These are phyloP conservation scores for Casuarius casuarius DNA, from an alignment of 2,113 vertebrate species.

Conservation along the genomic window DNA sequence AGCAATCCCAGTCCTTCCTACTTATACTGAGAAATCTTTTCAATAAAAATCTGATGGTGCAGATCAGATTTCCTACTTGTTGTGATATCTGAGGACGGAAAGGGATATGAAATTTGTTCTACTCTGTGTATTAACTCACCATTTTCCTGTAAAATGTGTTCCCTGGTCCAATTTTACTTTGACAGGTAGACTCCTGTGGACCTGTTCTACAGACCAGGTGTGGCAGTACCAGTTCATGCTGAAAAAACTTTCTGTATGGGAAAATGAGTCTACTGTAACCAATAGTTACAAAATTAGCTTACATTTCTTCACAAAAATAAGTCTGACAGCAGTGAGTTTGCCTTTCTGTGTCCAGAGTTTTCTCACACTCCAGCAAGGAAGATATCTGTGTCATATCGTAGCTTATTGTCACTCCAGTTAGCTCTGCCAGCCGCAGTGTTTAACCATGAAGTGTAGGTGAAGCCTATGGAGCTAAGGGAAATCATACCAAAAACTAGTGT, in stretches of 20 bases:
- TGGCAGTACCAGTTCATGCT: background rate
- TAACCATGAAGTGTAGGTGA: background rate
- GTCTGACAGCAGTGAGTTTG: background rate
- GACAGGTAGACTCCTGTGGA: background rate
- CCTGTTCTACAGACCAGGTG: background rate
- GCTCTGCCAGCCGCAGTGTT: background rate
- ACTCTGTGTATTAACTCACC: background rate
- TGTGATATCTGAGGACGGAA: background rate
- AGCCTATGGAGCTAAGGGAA: background rate
- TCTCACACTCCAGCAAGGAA: background rate
- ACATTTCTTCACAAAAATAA: background rate
- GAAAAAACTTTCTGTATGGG: background rate
- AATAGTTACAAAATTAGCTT: background rate
- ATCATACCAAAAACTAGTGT: background rate
- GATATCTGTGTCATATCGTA: background rate
- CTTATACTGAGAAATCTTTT: background rate
- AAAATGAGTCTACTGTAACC: background rate
- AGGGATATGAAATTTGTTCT: background rate
- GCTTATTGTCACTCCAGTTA: background rate
- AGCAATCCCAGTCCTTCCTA: background rate
- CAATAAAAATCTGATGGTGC: background rate
- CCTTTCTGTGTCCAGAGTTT: background rate
- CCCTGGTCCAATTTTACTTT: background rate
- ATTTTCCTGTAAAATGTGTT: background rate
- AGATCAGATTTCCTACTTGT: background rate